phyloP scores from a whole-genome alignment of 2,113 vertebrate genomes.

The Hiodon alosoides region DNA sequence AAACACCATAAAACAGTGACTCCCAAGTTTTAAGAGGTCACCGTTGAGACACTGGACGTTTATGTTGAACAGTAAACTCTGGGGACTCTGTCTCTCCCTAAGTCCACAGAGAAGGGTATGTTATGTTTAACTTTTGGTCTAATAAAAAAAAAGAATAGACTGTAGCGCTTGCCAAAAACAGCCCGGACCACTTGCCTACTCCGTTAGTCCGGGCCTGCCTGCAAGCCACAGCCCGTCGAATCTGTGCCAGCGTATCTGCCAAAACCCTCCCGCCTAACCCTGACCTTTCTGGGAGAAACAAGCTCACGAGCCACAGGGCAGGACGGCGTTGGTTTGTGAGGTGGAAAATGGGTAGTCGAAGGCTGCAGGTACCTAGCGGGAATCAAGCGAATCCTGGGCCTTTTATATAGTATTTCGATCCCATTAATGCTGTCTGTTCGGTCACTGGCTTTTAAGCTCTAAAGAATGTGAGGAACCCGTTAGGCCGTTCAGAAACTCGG shows the following conservation, averaged over 20 bases:
- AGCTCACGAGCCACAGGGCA: too few species aligned
- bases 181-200: background rate
- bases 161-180: background rate
- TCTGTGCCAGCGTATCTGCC: background rate
- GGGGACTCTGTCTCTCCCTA: background rate
- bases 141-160: conserved; percentile 9
- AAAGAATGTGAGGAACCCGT: background rate
- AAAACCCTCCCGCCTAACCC: too few species aligned
- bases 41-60: background rate
- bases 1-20: background rate
- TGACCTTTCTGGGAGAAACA: too few species aligned
- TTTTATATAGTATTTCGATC: too few species aligned
- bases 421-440: background rate
- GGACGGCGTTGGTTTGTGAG: too few species aligned
- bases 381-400: too few species aligned
- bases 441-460: background rate
- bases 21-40: background rate
- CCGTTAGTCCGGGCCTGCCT: background rate
- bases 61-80: background rate
- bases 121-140: conserved; percentile 7
- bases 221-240: background rate
- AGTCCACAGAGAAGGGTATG: background rate
- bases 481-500: background rate
- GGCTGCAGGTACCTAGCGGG: too few species aligned
- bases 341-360: too few species aligned